Evolutionary conservation across 2,113 vertebrate genomes (phyloP), one percentile per base, ranked within the genome.

Genomic region (Cochlearius cochlearius): DNA sequence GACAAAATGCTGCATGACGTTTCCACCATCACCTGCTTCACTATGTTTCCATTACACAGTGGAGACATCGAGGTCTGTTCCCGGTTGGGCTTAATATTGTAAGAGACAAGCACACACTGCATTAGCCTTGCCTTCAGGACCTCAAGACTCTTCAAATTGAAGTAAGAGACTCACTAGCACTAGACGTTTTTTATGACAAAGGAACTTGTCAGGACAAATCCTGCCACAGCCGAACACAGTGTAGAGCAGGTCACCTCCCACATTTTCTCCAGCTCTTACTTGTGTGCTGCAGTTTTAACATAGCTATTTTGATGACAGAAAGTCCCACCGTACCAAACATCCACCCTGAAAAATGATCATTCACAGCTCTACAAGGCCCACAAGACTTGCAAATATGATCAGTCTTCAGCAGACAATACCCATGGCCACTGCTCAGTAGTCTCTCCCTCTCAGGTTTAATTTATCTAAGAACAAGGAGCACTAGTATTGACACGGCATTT

Each of bases 1-100:
- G 97, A 99, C 62, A 99, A 98, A 93, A 99, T 87, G 45, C 97
- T 98, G 63, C 99, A 99, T 1, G 99, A 99, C 8, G 99, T 98
- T 94, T 99, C 99, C 85, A 99, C 99, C 84, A 98, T 98, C 19
- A 99, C 92, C 93, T 99, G 97, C 96, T 99, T 99, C 88, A 98
- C 36, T 77, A 98, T 11, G 52, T 99, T 98, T 74, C 98, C 96
- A 25, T 92, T 96, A 94, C 99, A 99, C 59, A 97, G n/a, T 80
- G 98, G 77, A 97, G 95, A 92, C 34, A 81, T 32, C 52, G 83
- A 41, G 32, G 64, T 68, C 76, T 98, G 76, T 30, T 95, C 95
- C 88, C 5, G 32, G 29, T 9, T 94, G 36, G 89, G 71, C 96
- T 97, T 92, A 64, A 89, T 29, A 75, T 73, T 45, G 7, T 58